Base-by-base conservation (phyloP, 2,797 vertebrate species). In the Cyprinella venusta region DNA sequence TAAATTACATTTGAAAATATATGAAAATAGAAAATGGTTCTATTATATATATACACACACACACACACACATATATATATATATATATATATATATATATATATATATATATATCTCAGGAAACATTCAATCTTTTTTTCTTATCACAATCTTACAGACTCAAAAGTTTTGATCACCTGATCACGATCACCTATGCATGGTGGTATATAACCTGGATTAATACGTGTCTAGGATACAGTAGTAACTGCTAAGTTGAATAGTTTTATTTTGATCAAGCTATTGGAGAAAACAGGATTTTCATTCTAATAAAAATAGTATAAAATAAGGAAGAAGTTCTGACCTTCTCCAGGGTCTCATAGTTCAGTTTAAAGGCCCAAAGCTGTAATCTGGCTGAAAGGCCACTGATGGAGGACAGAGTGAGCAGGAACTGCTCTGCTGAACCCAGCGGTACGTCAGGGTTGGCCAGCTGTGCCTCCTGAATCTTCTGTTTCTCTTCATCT, bases 311-410 rank as follows among this genome's bases (percentile, higher is more conserved):
- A 65, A 67, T 24, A 8, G 50, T 48, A 40, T 30, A 75, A n/a
- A 8, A 54, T 67, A 15, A 33, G 6, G 45, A 68, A 38, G 50
- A 8, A 10, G 50, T 13, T 38, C 0, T 0, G 91, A 98, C 97
- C 97, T 97, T 97, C 90, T 98, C 97, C 92, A 97, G 93, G 68
- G 94, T 93, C 83, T 99, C 98, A 0, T 99, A 99, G 93, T 99
- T 97, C 90, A 99, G 94, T 88, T 98, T 99, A 90, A 98, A 99
- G 86, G 97, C 96, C 98, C 98, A 99, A 81, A 99, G 96, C 85
- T 99, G 98, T 21, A 99, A 95, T 12, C 98, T 94, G 81, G 97
- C 93, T 0, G 92, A 93, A 87, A 93, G 95, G 87, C 92, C 97
- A 0, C 96, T 96, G 86, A 99, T 97, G 72, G 98, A 97, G 70